Conservation (phyloP, 2,113 vertebrate species). For the Alethe diademata region DNA sequence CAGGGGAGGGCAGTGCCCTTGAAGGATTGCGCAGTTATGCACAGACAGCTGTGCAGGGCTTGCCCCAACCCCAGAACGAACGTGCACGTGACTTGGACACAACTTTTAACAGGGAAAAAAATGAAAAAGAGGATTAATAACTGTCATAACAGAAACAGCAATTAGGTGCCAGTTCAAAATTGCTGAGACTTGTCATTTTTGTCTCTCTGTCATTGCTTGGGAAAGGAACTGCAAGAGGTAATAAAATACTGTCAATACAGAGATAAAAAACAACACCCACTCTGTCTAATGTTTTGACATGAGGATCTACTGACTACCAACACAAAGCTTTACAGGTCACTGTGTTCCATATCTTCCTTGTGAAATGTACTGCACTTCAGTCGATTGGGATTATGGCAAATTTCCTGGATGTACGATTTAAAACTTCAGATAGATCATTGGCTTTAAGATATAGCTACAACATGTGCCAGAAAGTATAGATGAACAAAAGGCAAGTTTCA, state of each 20-base stretch:
- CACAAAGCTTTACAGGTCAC: conserved; percentile 59
- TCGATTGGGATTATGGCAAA: not conserved
- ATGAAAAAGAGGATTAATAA: not conserved
- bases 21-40: not conserved
- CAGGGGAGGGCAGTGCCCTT: not conserved
- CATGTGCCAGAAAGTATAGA: not conserved
- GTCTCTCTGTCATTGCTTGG: not conserved
- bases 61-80: not conserved
- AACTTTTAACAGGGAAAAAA: not conserved
- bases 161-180: not conserved
- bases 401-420: not conserved
- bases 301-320: conserved; percentile 33
- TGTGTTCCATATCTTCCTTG: conserved; percentile 43
- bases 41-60: not conserved
- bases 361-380: not conserved
- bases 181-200: not conserved
- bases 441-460: not conserved
- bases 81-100: not conserved
- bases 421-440: not conserved
- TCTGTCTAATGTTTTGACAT: conserved; percentile 64
- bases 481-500: not conserved
- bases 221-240: not conserved
- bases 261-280: conserved; percentile 20
- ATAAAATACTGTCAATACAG: not conserved
- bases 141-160: not conserved